Conservation (phyloP, 2,888 invertebrate genomes). For the Hemicrepidius hirtus region DNA sequence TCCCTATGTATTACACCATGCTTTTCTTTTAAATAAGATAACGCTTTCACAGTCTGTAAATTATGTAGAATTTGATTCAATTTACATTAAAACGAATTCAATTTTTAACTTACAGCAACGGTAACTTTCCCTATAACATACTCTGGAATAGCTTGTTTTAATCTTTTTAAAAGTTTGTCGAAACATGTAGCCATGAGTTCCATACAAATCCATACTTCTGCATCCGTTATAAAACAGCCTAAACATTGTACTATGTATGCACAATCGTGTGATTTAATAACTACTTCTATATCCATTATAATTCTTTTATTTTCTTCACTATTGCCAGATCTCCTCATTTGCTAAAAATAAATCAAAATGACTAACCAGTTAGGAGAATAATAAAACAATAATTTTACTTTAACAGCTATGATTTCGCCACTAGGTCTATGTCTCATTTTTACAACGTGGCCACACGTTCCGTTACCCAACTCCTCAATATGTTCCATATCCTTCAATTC, state of each 20-base stretch:
- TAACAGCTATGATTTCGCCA: slow-evolving; percentile 92
- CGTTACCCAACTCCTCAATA: slow-evolving; percentile 92
- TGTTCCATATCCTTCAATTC: slow-evolving; percentile 89
- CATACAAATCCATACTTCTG: slow-evolving; percentile 99
- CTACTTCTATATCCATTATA: slow-evolving; percentile 98
- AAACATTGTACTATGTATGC: slow-evolving; percentile 97
- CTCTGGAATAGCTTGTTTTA: slow-evolving; percentile 95
- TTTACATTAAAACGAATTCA: not conserved
- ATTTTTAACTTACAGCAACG: slow-evolving; percentile 84
- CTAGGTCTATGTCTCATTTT: slow-evolving; percentile 95
- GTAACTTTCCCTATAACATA: slow-evolving; percentile 97
- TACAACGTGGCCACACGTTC: slow-evolving; percentile 98
- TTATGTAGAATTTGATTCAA: slow-evolving; percentile 33
- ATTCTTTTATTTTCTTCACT: slow-evolving; percentile 98
- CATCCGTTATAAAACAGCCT: slow-evolving; percentile 97
- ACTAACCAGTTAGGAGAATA: not conserved
- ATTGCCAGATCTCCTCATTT: slow-evolving; percentile 98
- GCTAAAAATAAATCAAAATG: slow-evolving; percentile 72
- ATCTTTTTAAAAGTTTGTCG: slow-evolving; percentile 93
- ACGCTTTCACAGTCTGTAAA: slow-evolving; percentile 92
- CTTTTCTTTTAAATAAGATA: slow-evolving; percentile 97
- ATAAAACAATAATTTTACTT: slow-evolving; percentile 75
- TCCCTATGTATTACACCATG: slow-evolving; percentile 99
- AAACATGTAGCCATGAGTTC: slow-evolving; percentile 99
- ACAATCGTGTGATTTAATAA: slow-evolving; percentile 97